These are phyloP conservation scores for Elaeidobius kamerunicus DNA, from an alignment of 2,888 invertebrate genomes.

Conservation along the genomic window DNA sequence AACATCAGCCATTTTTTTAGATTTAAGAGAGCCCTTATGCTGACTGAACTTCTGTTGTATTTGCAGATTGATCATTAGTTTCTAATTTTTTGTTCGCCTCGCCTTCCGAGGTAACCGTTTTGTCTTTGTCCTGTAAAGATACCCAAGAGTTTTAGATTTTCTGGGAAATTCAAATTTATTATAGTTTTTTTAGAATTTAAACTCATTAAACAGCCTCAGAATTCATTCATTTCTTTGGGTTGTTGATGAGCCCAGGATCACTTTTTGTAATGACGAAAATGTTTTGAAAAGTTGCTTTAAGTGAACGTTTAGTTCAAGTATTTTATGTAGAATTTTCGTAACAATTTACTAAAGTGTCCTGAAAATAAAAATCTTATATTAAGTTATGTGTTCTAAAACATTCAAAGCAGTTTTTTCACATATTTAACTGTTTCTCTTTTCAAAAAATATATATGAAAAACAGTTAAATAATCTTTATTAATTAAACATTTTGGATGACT, in stretches of 20 bases:
- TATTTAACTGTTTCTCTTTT: constrained; percentile 11
- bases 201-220: constrained; percentile 18
- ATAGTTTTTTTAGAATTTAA: constrained; percentile 5
- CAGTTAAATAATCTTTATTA: constrained; percentile 6
- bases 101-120: constrained; percentile 48
- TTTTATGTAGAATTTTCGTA: background rate
- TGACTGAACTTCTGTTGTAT: constrained; percentile 41
- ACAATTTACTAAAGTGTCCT: constrained; percentile 16
- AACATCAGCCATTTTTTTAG: constrained; percentile 14
- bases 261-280: constrained; percentile 15
- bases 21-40: constrained; percentile 32
- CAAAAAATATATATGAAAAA: background rate
- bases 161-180: constrained; percentile 4
- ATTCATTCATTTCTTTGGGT: constrained; percentile 7
- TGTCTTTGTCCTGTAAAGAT: constrained; percentile 54
- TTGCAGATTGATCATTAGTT: constrained; percentile 40
- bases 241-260: constrained; percentile 15
- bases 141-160: constrained; percentile 39
- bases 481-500: constrained; percentile 3
- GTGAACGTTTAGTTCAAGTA: background rate
- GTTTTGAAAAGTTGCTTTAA: background rate
- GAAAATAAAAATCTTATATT: constrained; percentile 1
- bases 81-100: constrained; percentile 46
- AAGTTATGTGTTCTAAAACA: constrained; percentile 6
- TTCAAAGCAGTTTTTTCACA: constrained; percentile 16